Base-by-base conservation (phyloP, 2,888 invertebrate genomes). In the Drosophila gaucha region DNA sequence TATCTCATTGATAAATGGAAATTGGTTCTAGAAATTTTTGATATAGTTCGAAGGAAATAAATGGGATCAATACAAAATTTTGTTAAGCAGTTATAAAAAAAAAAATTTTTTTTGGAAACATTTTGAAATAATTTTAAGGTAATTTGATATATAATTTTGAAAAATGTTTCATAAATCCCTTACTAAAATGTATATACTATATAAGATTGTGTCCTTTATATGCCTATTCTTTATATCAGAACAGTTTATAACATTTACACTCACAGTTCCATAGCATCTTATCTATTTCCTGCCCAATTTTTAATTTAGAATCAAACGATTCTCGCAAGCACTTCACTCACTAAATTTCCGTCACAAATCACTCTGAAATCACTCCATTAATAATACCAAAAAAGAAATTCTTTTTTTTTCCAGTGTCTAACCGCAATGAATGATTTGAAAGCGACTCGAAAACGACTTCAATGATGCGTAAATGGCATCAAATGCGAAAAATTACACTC, bases 401-500 rank as follows among this genome's bases (percentile, higher is more conserved):
- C 35, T n/a, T 36, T 49, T 16, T 24, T n/a, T 41, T 20, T 57
- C 22, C 20, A 33, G 16, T 30, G 49, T 35, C 44, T 30, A 46
- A 38, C 39, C 52, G 28, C 14, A 60, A 43, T 57, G 22, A 66
- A 51, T 58, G 55, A 72, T 68, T 65, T 60, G 31, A 39, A 38
- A 38, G 14, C 12, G 47, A 31, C n/a, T 31, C 30, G 20, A 62
- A 67, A 74, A 38, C 47, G 43, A 44, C 22, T 24, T 38, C 66
- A 65, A 63, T 63, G 67, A 68, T 47, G 66, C 84, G 72, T 68
- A 51, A 82, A 76, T 63, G 52, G 46, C 66, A 65, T 68, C 76
- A 75, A 78, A 75, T 69, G 60, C 54, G 60, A 73, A 65, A 83
- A 76, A 74, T 72, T 65, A 64, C 71, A 75, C 76, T 71, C 41